phyloP scores from a whole-genome alignment of 2,113 vertebrate genomes.

The Prietella phreatophila region DNA sequence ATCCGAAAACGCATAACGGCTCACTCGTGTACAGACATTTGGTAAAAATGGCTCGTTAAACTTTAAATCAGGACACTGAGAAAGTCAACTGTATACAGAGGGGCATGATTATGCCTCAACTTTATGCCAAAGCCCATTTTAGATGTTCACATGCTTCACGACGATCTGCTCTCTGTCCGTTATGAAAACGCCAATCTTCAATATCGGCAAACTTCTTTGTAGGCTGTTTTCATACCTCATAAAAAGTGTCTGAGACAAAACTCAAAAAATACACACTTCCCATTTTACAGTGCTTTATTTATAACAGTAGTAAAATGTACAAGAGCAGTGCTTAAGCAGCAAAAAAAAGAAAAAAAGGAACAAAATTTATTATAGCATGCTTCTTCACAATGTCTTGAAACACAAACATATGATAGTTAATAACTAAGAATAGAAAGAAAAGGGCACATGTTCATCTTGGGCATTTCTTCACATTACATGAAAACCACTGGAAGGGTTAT shows the following conservation, averaged over 20 bases:
- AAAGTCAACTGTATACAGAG: neutral
- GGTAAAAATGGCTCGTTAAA: no score
- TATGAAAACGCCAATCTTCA: neutral
- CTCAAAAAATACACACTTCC: constrained; percentile 29
- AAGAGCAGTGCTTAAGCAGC: constrained; percentile 19
- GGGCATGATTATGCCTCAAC: neutral
- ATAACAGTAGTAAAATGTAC: constrained; percentile 31
- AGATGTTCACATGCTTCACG: neutral
- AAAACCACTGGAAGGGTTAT: constrained; percentile 5
- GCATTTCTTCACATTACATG: constrained; percentile 21
- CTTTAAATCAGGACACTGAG: neutral
- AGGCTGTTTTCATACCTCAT: neutral
- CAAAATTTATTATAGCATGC: constrained; percentile 23
- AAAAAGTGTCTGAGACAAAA: constrained; percentile 7
- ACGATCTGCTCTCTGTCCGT: neutral
- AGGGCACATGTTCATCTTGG: neutral
- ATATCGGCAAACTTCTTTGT: neutral
- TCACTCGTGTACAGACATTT: neutral
- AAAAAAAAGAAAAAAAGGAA: neutral
- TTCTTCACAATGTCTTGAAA: neutral
- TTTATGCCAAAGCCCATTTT: neutral
- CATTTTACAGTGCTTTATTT: constrained; percentile 50
- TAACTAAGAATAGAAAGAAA: neutral
- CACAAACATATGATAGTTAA: neutral
- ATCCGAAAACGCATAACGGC: no score